These are phyloP conservation scores for Spialia ferax DNA, from an alignment of 2,888 invertebrate genomes.

Conservation along the genomic window DNA sequence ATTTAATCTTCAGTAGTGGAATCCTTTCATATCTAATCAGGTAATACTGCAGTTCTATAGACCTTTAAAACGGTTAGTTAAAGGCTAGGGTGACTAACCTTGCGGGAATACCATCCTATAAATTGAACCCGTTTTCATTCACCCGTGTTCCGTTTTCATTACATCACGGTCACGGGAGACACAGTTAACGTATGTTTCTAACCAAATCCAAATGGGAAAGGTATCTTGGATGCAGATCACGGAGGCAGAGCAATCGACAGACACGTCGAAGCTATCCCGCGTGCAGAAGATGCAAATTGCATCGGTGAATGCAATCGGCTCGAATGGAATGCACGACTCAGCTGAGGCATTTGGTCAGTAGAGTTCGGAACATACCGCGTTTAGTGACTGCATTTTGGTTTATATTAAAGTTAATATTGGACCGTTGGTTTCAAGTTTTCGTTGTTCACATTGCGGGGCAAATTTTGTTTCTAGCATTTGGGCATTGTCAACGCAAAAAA, in stretches of 20 bases:
- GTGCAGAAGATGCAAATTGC: slow-evolving; percentile 34
- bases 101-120: no score
- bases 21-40: no score
- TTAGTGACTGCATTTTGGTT: background rate
- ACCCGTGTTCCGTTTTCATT: background rate
- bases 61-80: no score
- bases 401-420: background rate
- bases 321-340: slow-evolving; percentile 21
- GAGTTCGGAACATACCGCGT: slow-evolving; percentile 4
- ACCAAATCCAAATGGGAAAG: slow-evolving; percentile 5
- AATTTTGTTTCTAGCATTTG: no score
- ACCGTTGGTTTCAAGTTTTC: background rate
- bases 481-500: no score
- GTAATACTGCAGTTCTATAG: no score
- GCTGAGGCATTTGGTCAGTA: slow-evolving; percentile 29
- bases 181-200: background rate
- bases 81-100: no score
- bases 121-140: no score
- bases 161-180: background rate
- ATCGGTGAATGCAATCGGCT: slow-evolving; percentile 15
- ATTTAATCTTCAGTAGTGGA: no score
- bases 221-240: background rate
- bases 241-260: slow-evolving; percentile 25
- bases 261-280: slow-evolving; percentile 29
- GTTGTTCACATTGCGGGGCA: no score